These are phyloP conservation scores for Pogonocichla stellata DNA, from an alignment of 2,113 vertebrate species.

Conservation along the genomic window DNA sequence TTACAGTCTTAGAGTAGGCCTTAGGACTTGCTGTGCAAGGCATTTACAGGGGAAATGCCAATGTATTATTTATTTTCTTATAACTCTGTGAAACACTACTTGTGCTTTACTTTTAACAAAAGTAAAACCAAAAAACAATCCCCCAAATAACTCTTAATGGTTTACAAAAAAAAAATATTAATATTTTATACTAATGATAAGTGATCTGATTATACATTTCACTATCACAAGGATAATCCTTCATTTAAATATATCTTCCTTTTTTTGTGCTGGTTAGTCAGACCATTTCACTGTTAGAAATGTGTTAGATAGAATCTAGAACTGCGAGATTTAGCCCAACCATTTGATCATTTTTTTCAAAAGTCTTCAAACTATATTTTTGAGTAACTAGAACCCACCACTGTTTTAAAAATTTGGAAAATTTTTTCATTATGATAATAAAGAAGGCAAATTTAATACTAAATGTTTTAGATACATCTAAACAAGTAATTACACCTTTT, in stretches of 20 bases:
- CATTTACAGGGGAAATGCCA: background rate
- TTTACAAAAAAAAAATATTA: background rate
- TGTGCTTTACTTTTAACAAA: background rate
- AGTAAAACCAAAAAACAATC: background rate
- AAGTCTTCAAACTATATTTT: background rate
- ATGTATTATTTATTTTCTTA: background rate
- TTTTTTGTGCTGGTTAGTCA: background rate
- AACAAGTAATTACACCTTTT: background rate
- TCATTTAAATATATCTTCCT: background rate
- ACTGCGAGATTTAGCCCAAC: background rate
- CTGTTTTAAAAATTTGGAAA: background rate
- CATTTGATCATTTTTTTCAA: background rate
- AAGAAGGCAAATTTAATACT: background rate
- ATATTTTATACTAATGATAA: background rate
- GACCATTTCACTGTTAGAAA: background rate
- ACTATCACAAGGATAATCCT: background rate
- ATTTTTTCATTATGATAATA: background rate
- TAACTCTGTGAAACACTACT: background rate
- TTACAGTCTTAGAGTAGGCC: background rate
- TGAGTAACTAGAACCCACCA: background rate
- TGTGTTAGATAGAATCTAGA: background rate
- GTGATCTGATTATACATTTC: background rate
- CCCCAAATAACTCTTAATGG: background rate
- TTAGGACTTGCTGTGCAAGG: background rate
- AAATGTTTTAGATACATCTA: background rate